Evolutionary conservation across 1,140 invertebrate species (phyloP), one percentile per base, ranked within the genome.

Genomic region (Bombus cullumanus): DNA sequence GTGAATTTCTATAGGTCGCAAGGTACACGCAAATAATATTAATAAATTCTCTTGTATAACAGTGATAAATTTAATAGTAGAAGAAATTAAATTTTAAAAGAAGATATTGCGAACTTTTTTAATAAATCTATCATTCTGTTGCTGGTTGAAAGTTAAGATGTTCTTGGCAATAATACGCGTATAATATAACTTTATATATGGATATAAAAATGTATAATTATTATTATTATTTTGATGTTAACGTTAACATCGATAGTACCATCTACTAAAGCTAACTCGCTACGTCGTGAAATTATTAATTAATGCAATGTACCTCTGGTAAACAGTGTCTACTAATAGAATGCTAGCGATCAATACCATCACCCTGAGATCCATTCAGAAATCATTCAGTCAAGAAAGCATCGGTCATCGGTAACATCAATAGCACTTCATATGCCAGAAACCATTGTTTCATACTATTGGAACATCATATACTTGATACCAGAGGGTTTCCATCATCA

Each of bases 401-500:
- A 69, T 81, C 75, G 59, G 37, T 78, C 69, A 69, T 31, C n/a
- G 43, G 43, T 28, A 34, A 28, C 53, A 73, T 28, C 74, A 31
- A 77, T 78, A 69, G 39, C 37, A 57, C 28, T 68, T 53, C 41
- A 43, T 68, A 53, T 13, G n/a, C 37, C 34, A 41, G 75, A 31
- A 83, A 59, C 82, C 64, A 78, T 78, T 83, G 66, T 68, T 69
- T 83, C 43, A 78, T 78, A 69, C 82, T 57, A 69, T 73, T 41
- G 69, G 53, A 41, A 74, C 37, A 62, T 81, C 39, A 74, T 62
- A 57, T 47, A 57, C 74, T 59, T 43, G 74, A 78, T 79, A 69
- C 37, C 68, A 43, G 53, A 31, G 47, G 31, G 37, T 53, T 85
- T 80, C 77, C 68, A 85, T 85, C 77, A 85, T 80, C 83, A 85